A percentile compares a stretch with the other conserved stretches of the same genome.
phyloP scores from a whole-genome alignment of 2,888 invertebrate species.

The Tachystola acroxantha region DNA sequence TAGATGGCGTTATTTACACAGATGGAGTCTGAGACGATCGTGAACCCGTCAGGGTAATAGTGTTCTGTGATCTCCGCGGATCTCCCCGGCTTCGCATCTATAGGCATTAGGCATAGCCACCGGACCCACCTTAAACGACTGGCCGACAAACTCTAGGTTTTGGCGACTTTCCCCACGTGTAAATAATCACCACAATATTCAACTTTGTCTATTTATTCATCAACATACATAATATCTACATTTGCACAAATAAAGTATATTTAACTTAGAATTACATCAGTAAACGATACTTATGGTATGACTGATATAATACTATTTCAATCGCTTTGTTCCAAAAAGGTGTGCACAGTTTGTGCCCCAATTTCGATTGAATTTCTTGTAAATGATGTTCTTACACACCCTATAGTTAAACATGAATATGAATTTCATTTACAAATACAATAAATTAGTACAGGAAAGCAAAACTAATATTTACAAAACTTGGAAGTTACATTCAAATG shows the following conservation, averaged over 20 bases:
- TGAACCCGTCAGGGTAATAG: too few relatives aligned
- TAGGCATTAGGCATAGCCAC: too few relatives aligned
- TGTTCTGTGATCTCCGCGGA: too few relatives aligned
- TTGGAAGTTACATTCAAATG: constrained; percentile 25
- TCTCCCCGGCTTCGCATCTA: too few relatives aligned
- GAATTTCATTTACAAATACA: constrained; percentile 59
- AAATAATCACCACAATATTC: constrained; percentile 32
- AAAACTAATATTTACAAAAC: constrained; percentile 71
- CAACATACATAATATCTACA: constrained; percentile 78
- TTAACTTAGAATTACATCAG: constrained; percentile 68
- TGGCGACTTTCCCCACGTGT: too few relatives aligned
- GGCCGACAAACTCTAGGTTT: too few relatives aligned
- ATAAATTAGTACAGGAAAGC: constrained; percentile 65
- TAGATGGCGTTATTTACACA: too few relatives aligned
- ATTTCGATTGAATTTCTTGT: constrained; percentile 19
- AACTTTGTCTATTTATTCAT: constrained; percentile 76
- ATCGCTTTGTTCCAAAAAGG: constrained; percentile 43
- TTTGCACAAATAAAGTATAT: constrained; percentile 71
- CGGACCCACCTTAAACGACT: too few relatives aligned
- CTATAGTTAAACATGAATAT: constrained; percentile 49
- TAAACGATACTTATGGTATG: constrained; percentile 40
- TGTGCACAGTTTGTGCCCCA: constrained; percentile 41
- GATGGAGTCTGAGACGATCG: too few relatives aligned
- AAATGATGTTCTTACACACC: constrained; percentile 28
- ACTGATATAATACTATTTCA: constrained; percentile 64